Evolutionary conservation across 1,140 invertebrate species (phyloP).

Genomic region (Mylabris phalerata): DNA sequence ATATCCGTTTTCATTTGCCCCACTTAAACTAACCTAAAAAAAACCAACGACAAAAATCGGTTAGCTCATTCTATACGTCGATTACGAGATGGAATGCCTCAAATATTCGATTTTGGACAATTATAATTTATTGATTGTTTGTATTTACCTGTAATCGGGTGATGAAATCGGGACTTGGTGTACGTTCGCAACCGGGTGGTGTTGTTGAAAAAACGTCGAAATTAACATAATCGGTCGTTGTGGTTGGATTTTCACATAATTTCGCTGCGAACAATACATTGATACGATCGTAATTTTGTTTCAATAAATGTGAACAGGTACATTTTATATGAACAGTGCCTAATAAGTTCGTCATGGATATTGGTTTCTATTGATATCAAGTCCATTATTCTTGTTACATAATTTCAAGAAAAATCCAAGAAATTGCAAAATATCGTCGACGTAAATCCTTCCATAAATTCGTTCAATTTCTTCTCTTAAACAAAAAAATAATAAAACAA

Average conservation of each 20-base stretch:
- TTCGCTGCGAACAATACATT: slow-evolving; percentile 38
- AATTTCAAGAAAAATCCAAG: too few species aligned
- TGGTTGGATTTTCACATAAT: slow-evolving; percentile 30
- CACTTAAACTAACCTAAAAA: too few species aligned
- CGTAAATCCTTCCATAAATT: too few species aligned
- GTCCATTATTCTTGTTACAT: too few species aligned
- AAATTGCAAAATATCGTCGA: too few species aligned
- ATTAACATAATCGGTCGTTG: slow-evolving; percentile 23
- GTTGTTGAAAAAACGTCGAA: slow-evolving; percentile 33
- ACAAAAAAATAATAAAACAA: too few species aligned
- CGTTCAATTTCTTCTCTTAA: too few species aligned
- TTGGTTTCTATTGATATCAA: not conserved
- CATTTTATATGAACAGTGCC: slow-evolving; percentile 37
- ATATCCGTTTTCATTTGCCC: slow-evolving; percentile 9
- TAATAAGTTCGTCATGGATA: slow-evolving; percentile 17
- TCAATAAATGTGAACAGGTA: slow-evolving; percentile 34
- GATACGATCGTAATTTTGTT: slow-evolving; percentile 37
- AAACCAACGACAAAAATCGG: too few species aligned
- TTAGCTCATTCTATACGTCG: too few species aligned
- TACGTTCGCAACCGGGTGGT: slow-evolving; percentile 29
- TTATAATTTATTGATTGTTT: too few species aligned
- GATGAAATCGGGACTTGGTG: slow-evolving; percentile 36
- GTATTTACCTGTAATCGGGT: slow-evolving; percentile 36
- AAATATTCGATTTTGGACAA: too few species aligned
- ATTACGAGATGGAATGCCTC: too few species aligned